phyloP scores from a whole-genome alignment of 2,113 vertebrate genomes.

The Taxidea taxus region DNA sequence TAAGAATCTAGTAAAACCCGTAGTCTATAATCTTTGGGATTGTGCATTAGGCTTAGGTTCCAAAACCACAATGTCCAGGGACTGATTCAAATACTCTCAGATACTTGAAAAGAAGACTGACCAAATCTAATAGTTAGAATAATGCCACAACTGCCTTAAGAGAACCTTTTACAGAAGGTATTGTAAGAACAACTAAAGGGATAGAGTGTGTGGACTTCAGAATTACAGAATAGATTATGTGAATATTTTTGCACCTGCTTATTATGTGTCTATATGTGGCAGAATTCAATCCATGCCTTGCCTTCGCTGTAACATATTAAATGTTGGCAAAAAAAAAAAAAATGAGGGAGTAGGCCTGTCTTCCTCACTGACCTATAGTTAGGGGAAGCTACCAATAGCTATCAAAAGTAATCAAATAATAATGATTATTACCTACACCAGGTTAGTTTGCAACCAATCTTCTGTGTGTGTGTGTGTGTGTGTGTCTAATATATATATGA shows the following conservation, averaged over 20 bases:
- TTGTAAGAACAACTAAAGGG: neutral
- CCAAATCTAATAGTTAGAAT: neutral
- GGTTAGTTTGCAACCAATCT: neutral
- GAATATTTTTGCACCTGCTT: neutral
- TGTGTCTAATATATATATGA: neutral
- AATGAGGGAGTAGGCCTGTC: neutral
- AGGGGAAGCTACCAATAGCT: neutral
- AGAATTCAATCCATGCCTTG: neutral
- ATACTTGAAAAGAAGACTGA: neutral
- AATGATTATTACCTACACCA: neutral
- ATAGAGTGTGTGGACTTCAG: neutral
- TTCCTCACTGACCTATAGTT: neutral
- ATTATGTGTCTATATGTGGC: neutral
- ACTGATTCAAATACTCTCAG: neutral
- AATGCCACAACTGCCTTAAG: neutral
- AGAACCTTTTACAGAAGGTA: neutral
- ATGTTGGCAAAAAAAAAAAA: neutral
- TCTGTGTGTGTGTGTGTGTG: neutral
- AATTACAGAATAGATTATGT: neutral
- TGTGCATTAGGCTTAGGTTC: neutral
- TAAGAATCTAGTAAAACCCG: neutral
- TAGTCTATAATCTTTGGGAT: neutral
- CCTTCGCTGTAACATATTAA: neutral
- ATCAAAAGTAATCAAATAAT: slow-evolving; percentile 21
- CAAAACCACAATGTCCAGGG: neutral